phyloP scores from a whole-genome alignment of 2,888 invertebrate genomes.

The Dastarcus helophoroides region DNA sequence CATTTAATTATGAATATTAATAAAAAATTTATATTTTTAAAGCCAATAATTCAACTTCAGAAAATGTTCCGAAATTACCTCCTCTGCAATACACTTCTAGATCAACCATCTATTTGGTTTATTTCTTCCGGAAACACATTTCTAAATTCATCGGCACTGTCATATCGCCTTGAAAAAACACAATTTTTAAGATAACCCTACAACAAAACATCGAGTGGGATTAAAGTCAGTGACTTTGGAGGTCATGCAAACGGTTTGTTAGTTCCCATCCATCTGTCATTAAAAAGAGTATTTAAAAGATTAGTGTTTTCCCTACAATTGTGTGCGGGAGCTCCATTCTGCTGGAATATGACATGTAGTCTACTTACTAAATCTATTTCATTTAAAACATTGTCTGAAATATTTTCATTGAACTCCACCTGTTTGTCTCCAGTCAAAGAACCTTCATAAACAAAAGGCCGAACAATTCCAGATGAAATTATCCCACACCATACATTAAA shows the following conservation, averaged over 20 bases:
- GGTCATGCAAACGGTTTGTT: neutral
- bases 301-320: neutral
- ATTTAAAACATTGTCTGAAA: neutral
- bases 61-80: neutral
- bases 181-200: conserved; percentile 2
- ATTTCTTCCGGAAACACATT: neutral
- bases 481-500: neutral
- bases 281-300: conserved; percentile 1
- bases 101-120: neutral
- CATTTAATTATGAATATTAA: no score
- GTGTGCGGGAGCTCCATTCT: conserved; percentile 1
- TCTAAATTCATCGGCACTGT: neutral
- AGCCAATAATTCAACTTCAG: neutral
- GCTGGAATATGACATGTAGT: neutral
- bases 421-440: neutral
- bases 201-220: neutral
- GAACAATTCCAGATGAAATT: neutral
- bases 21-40: neutral
- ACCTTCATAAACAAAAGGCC: neutral
- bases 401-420: neutral
- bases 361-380: neutral
- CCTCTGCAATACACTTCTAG: no score
- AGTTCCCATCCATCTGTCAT: conserved; percentile 1
- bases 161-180: conserved; percentile 1
- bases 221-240: neutral